phyloP scores from a whole-genome alignment of 2,113 vertebrate species.

The Xyrauchen texanus region DNA sequence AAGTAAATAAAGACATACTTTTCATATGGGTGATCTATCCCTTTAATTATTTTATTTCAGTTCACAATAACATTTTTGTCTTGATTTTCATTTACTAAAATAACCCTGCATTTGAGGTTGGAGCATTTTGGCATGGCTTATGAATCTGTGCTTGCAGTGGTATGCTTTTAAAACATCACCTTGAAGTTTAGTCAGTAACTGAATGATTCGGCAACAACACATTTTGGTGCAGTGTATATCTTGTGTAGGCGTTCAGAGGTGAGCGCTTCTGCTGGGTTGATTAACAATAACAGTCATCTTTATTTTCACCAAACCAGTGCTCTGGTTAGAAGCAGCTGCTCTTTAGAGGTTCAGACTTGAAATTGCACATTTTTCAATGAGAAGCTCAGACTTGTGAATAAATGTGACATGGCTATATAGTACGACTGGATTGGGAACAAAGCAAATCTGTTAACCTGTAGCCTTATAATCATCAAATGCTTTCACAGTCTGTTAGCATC shows the following conservation, averaged over 20 bases:
- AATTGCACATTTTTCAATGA: constrained; percentile 2
- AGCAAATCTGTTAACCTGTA: constrained; percentile 31
- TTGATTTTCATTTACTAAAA: no score
- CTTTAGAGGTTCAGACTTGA: background rate
- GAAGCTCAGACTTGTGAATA: constrained; percentile 9
- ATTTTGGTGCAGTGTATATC: constrained; percentile 29
- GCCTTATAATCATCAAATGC: constrained; percentile 33
- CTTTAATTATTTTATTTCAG: no score
- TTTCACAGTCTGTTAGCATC: constrained; percentile 27
- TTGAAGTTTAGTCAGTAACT: background rate
- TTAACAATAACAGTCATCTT: constrained; percentile 10
- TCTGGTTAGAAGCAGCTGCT: constrained; percentile 9
- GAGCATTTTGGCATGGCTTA: no score
- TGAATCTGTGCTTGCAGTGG: constrained; percentile 11
- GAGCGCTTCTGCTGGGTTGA: constrained; percentile 20
- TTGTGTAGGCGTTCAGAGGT: constrained; percentile 32
- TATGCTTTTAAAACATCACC: constrained; percentile 29
- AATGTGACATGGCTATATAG: constrained; percentile 12
- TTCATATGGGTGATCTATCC: no score
- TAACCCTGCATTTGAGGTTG: no score
- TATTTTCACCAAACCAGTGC: constrained; percentile 14
- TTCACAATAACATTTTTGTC: no score
- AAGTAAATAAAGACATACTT: no score
- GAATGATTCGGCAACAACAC: background rate
- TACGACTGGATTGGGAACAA: constrained; percentile 13